Evolutionary conservation across 2,797 vertebrate species (phyloP), one percentile per base, ranked within the genome.

Genomic region (Silurus aristotelis): DNA sequence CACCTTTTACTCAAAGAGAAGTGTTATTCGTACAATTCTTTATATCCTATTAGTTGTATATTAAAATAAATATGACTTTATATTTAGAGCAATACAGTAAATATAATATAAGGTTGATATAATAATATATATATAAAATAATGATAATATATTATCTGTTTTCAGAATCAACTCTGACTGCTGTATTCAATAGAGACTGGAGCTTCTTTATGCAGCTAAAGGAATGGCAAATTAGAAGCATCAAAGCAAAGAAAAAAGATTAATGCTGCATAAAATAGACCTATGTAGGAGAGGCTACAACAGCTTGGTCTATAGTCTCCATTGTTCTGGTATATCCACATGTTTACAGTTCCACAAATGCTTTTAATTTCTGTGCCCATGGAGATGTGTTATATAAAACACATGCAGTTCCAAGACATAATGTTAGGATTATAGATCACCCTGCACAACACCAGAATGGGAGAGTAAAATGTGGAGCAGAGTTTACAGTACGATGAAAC

Each of bases 381-480:
- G 78, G 61, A 66, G 43, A 66, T 19, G n/a, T 27, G 9, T 66
- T 80, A 13, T 27, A 66, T 48, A 67, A 52, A 80, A 48, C 78
- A 80, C n/a, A 67, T 31, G 78, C 78, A 64, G 38, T 79, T 79
- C 46, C 58, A 6, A 0, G 43, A 15, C 77, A 9, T 48, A 3
- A 10, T 48, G 77, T n/a, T 64, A 48, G 20, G 64, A 70, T 70
- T 70, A 82, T 52, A 67, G 63, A 68, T 56, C 66, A 31, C n/a
- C 52, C 78, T 66, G 27, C 9, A 8, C 55, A 17, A 14, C 75
- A 63, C 20, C n/a, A 48, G 19, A 80, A 64, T 2, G 63, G 15
- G n/a, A 46, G 78, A 80, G 31, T n/a, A 66, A 66, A 80, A 66
- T 52, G 63, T 80, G 61, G 78, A 67, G n/a, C 67, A 60, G 67